Evolutionary conservation across 2,113 vertebrate genomes (phyloP), one percentile per base, ranked within the genome.

Genomic region (Rhipidura dahli): DNA sequence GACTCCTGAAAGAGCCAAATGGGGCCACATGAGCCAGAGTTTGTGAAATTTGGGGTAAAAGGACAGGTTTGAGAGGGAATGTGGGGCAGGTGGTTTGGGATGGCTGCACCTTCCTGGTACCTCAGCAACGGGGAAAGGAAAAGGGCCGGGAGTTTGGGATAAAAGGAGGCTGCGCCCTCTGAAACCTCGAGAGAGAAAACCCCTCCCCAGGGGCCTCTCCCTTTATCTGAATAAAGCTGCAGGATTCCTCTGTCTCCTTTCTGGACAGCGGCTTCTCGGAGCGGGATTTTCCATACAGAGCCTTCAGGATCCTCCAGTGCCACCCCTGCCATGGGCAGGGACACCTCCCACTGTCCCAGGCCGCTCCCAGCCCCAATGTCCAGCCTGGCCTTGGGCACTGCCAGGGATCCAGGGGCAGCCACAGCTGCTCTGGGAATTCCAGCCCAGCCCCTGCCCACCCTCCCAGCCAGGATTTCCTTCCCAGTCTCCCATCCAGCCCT

Each of bases 161-260:
- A 27, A 45, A 63, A 18, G 39, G 26, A 24, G 30, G 30, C 26
- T 51, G 65, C 1, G 0, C 31, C 33, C 3, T 71, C 31, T 4
- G 4, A n/a, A 56, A 57, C 11, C 56, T 15, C 4, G 4, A 24
- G 33, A 57, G 56, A 57, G 56, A 57, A 57, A 57, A 10, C 20
- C 56, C 33, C 9, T 7, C 56, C 33, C 56, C 56, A 1, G 33
- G 10, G 56, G 33, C 33, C 22, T 35, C 56, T 57, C 33, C n/a
- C 33, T 54, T 64, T 28, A 19, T 47, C 14, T 0, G 0, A 7
- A 47, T 23, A 6, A 39, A 73, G 22, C 4, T 57, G 54, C 54
- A 6, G 33, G 6, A 23, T 21, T 57, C 33, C 21, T n/a, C 56
- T 57, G 21, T 15, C 56, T 57, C 33, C 33, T 57, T 23, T 10